Evolutionary conservation across 2,113 vertebrate species (phyloP).

Genomic region (Lepus europaeus): DNA sequence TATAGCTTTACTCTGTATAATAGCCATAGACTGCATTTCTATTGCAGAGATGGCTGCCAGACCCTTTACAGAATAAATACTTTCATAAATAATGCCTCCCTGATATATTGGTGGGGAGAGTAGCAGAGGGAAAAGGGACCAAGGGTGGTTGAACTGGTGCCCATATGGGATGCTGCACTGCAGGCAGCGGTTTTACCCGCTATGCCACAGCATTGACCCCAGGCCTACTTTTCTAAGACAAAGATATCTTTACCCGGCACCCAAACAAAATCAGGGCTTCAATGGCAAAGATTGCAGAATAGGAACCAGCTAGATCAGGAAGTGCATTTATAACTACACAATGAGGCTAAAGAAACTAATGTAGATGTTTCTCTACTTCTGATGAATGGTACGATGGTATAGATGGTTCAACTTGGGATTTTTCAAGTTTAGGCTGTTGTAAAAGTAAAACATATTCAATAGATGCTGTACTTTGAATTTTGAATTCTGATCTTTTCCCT

Average conservation of each 20-base stretch:
- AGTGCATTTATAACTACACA: neutral
- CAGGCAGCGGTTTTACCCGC: too few species aligned
- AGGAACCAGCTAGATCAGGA: neutral
- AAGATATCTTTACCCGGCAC: neutral
- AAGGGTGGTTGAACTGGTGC: too few species aligned
- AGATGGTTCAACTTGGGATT: too few species aligned
- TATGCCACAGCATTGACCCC: too few species aligned
- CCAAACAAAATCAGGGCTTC: neutral
- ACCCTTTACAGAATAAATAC: neutral
- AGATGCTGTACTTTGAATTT: too few species aligned
- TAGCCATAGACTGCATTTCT: neutral
- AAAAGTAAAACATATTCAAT: too few species aligned
- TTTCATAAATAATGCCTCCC: neutral
- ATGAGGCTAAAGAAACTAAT: neutral
- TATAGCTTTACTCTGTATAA: neutral
- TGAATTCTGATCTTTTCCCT: too few species aligned
- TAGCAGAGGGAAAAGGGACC: neutral
- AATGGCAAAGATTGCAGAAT: neutral
- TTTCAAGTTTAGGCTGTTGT: too few species aligned
- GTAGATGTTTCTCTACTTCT: too few species aligned
- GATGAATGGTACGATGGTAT: too few species aligned
- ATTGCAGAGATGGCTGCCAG: neutral
- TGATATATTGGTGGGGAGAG: neutral
- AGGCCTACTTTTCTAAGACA: neutral
- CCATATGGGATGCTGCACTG: too few species aligned